Conservation (phyloP, 2,113 vertebrate genomes). For the Oryzias curvinotus region DNA sequence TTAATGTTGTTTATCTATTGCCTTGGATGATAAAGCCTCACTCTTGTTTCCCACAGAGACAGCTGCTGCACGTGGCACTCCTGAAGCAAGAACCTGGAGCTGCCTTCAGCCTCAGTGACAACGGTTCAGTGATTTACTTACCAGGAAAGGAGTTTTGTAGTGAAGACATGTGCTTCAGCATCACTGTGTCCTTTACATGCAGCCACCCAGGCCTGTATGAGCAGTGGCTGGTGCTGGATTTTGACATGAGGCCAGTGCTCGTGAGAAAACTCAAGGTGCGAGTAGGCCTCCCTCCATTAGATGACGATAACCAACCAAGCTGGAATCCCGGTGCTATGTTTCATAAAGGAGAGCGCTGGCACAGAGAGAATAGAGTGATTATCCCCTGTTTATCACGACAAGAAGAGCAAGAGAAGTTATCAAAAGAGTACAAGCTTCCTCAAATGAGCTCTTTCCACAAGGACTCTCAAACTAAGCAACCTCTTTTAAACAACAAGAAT, state of each 20-base stretch:
- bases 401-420: constrained; percentile 65
- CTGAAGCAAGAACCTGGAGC: constrained; percentile 83
- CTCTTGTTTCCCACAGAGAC: constrained; percentile 65
- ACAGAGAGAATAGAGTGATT: constrained; percentile 80
- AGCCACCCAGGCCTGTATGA: constrained; percentile 80
- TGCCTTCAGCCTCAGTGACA: constrained; percentile 77
- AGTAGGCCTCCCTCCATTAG: constrained; percentile 60
- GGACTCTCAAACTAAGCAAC: accelerated
- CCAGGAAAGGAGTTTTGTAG: constrained; percentile 65
- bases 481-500: constrained; percentile 70
- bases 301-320: background rate
- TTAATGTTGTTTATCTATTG: too few species aligned
- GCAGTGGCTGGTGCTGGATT: constrained; percentile 90
- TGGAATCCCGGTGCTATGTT: background rate
- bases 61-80: constrained; percentile 81
- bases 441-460: constrained; percentile 53
- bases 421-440: constrained; percentile 82
- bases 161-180: constrained; percentile 22
- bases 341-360: constrained; percentile 74
- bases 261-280: constrained; percentile 77
- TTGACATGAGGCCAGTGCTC: constrained; percentile 82
- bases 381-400: constrained; percentile 72
- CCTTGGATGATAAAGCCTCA: background rate
- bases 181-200: constrained; percentile 76
- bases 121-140: constrained; percentile 64